Percentiles rank a stretch among this genome's conserved stretches.
Evolutionary conservation across 2,797 vertebrate genomes (phyloP).

Genomic region (Austrolebias charrua): DNA sequence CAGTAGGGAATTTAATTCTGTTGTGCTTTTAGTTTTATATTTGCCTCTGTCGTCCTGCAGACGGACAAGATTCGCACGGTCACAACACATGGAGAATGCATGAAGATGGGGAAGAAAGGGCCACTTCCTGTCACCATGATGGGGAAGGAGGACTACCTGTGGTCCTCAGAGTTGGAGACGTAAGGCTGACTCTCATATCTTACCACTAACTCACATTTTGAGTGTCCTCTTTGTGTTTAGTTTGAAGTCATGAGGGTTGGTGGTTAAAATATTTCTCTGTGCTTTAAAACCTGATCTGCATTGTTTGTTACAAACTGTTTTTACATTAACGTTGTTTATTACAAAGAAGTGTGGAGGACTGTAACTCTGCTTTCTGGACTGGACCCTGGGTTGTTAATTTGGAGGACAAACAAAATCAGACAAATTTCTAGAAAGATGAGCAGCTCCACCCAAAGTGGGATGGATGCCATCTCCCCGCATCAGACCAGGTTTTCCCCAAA

Average conservation of each 20-base stretch:
- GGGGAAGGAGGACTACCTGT: slow-evolving; percentile 82
- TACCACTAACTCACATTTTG: background rate
- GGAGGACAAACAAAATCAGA: too few relatives aligned
- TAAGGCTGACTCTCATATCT: slow-evolving; percentile 41
- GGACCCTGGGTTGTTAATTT: too few relatives aligned
- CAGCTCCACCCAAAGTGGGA: too few relatives aligned
- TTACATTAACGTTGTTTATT: too few relatives aligned
- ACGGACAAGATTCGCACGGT: slow-evolving; percentile 83
- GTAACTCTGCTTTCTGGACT: too few relatives aligned
- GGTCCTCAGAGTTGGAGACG: slow-evolving; percentile 83
- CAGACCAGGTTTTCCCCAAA: too few relatives aligned
- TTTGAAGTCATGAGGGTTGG: background rate
- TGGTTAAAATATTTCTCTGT: background rate
- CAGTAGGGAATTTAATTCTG: background rate
- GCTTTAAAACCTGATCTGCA: too few relatives aligned
- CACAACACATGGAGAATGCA: slow-evolving; percentile 81
- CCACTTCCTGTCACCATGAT: slow-evolving; percentile 80
- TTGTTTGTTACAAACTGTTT: too few relatives aligned
- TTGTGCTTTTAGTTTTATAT: background rate
- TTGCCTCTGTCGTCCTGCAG: slow-evolving; percentile 53
- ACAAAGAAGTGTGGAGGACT: too few relatives aligned
- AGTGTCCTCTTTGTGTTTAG: background rate
- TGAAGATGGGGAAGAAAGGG: slow-evolving; percentile 77
- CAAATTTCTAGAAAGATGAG: too few relatives aligned
- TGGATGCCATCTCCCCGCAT: too few relatives aligned